These are phyloP conservation scores for Drosophila sucinea DNA, from an alignment of 1,140 invertebrate species.

Conservation along the genomic window DNA sequence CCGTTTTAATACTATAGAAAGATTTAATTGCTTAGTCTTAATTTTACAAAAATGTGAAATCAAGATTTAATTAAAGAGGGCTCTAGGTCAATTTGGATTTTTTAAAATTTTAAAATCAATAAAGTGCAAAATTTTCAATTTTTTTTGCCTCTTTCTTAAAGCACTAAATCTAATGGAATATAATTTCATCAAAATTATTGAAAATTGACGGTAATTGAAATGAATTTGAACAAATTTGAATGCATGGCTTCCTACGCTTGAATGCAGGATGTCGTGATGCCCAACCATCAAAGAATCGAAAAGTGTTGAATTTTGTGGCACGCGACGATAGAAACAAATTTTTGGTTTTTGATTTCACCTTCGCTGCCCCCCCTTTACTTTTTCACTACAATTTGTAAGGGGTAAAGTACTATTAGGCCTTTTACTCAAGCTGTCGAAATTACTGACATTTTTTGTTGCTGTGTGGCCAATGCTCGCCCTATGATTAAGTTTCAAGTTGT, in stretches of 20 bases:
- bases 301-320: constrained; percentile 63
- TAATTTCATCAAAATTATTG: constrained; percentile 77
- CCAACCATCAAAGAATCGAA: constrained; percentile 66
- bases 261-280: constrained; percentile 59
- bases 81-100: too few species aligned
- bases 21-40: too few species aligned
- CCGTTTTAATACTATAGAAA: too few species aligned
- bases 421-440: constrained; percentile 64
- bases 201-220: constrained; percentile 81
- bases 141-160: neutral
- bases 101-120: too few species aligned
- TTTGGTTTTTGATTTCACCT: neutral
- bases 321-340: constrained; percentile 46
- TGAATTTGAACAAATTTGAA: constrained; percentile 78
- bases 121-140: too few species aligned
- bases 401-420: constrained; percentile 56
- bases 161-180: constrained; percentile 61
- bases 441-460: constrained; percentile 41
- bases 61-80: too few species aligned
- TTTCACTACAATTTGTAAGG: constrained; percentile 54
- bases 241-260: constrained; percentile 41
- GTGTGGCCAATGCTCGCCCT: constrained; percentile 18
- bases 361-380: neutral
- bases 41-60: too few species aligned
- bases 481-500: constrained; percentile 55